Conservation (phyloP, 2,113 vertebrate species). For the Bos taurus region ARS-UCD2.0 NC_037347.1:45377001-45377500, state of each 20-base stretch:
- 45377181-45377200: background rate
- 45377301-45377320: background rate
- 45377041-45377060: background rate
- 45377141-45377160: background rate
- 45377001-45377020: background rate
- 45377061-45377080: background rate
- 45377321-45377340: background rate
- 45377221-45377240: background rate
- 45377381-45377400: fast-evolving
- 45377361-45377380: background rate
- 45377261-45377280: background rate
- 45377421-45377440: background rate
- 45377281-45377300: background rate
- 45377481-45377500: background rate
- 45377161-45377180: background rate
- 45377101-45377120: fast-evolving
- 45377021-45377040: background rate
- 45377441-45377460: background rate
- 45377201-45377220: background rate
- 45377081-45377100: background rate
- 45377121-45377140: background rate
- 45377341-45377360: background rate
- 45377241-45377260: background rate
- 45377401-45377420: background rate
- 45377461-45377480: background rate